phyloP scores from a whole-genome alignment of 2,888 invertebrate genomes.

The Cataglyphis cursor region DNA sequence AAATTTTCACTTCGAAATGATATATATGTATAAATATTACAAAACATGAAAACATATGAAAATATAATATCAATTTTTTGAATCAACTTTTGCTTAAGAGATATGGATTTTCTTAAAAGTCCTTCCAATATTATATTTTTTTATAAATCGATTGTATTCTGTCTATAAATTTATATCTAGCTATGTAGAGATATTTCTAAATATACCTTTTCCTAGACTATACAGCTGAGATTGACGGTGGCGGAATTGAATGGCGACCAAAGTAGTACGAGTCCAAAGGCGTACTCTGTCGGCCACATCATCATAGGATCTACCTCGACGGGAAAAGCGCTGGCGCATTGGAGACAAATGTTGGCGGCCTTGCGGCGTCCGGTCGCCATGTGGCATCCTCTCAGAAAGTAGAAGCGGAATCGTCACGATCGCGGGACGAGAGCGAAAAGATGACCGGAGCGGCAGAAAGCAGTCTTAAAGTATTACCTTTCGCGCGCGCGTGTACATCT shows the following conservation, averaged over 20 bases:
- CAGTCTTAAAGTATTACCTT: background rate
- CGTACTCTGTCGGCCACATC: slow-evolving; percentile 92
- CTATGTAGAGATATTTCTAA: background rate
- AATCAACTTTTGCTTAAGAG: background rate
- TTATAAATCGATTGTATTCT: background rate
- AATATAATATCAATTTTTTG: background rate
- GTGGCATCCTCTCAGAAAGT: slow-evolving; percentile 92
- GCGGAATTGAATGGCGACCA: slow-evolving; percentile 86
- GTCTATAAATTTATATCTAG: background rate
- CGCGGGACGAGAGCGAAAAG: background rate
- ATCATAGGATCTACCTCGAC: slow-evolving; percentile 92
- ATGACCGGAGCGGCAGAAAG: background rate
- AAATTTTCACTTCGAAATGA: background rate
- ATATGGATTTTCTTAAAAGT: background rate
- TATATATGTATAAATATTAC: background rate
- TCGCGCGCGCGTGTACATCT: slow-evolving; percentile 35
- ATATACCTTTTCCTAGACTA: slow-evolving; percentile 87
- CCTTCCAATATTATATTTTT: background rate
- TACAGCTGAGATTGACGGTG: slow-evolving; percentile 92
- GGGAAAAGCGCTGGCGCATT: slow-evolving; percentile 92
- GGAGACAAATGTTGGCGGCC: slow-evolving; percentile 94
- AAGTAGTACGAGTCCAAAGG: slow-evolving; percentile 87
- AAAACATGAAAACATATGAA: background rate
- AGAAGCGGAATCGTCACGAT: slow-evolving; percentile 54
- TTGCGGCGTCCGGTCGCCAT: slow-evolving; percentile 93